Evolutionary conservation across 1,140 invertebrate genomes (phyloP), one percentile per base, ranked within the genome.

Genomic region (Brachionus manjavacas): DNA sequence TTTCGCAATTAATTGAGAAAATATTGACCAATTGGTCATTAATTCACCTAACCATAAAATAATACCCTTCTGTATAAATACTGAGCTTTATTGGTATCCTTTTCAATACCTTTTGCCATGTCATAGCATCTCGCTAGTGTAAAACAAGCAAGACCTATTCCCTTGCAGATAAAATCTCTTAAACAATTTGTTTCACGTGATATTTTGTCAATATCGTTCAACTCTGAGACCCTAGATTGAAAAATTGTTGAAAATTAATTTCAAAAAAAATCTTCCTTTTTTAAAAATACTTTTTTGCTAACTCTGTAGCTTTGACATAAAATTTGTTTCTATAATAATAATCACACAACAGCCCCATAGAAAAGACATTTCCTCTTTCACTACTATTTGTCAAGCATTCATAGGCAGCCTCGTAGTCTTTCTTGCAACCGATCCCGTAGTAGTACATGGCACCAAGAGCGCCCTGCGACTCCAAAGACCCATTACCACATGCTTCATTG

Each of bases 401-500:
- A 81, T 89, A 88, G 4, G 88, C 88, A 52, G 86, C 84, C 76
- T 87, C 86, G 25, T 23, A 60, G 66, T 89, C 84, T 60, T 87
- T 85, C 83, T 87, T 87, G 11, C 87, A 85, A n/a, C 89, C 89
- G 28, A 90, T 72, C 23, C 89, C 89, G 85, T 86, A 86, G 72
- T 88, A 85, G 85, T 90, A 89, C 89, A 90, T 90, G 2, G 89
- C 88, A 31, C 89, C 89, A 11, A 90, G 85, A 28, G 88, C 87
- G 60, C 89, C 89, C 89, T 85, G 89, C 8, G 89, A 90, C 86
- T 90, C 89, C 16, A 90, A 84, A 84, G 86, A 88, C 9, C 89
- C 89, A 87, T 89, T 89, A 11, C 89, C 88, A 86, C 88, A 89
- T n/a, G 89, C 89, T 76, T 90, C 88, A 16, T 87, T 88, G 79